Evolutionary conservation across 1,140 invertebrate genomes (phyloP).

Genomic region (Pogonognathellus flavescens): DNA sequence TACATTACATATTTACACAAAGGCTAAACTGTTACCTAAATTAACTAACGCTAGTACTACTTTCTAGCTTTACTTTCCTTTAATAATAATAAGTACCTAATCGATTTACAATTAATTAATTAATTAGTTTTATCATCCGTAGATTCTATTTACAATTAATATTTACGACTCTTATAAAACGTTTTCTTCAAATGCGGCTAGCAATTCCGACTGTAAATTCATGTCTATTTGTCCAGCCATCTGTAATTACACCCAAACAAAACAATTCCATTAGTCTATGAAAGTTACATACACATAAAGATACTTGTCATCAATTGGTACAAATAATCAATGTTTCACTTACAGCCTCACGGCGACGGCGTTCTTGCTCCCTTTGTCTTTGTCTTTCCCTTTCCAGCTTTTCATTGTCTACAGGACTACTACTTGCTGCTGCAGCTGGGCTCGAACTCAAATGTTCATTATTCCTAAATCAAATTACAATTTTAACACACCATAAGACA

Average conservation of each 20-base stretch:
- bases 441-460: constrained; percentile 65
- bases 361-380: constrained; percentile 87
- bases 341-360: constrained; percentile 91
- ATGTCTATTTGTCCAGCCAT: constrained; percentile 96
- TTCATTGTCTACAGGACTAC: constrained; percentile 74
- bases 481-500: no score
- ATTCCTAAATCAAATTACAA: neutral
- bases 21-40: no score
- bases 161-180: constrained; percentile 56
- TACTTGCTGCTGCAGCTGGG: constrained; percentile 70
- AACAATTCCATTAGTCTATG: neutral
- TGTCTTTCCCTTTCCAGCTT: constrained; percentile 82
- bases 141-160: constrained; percentile 8
- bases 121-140: neutral
- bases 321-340: constrained; percentile 70
- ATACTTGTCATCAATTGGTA: no score
- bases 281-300: neutral
- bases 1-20: no score
- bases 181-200: constrained; percentile 94
- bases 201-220: constrained; percentile 97
- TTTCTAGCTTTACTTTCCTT: no score
- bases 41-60: no score
- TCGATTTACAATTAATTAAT: neutral
- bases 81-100: no score
- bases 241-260: constrained; percentile 76